Conservation (phyloP, 2,797 vertebrate species). For the Poeciliopsis turneri region DNA sequence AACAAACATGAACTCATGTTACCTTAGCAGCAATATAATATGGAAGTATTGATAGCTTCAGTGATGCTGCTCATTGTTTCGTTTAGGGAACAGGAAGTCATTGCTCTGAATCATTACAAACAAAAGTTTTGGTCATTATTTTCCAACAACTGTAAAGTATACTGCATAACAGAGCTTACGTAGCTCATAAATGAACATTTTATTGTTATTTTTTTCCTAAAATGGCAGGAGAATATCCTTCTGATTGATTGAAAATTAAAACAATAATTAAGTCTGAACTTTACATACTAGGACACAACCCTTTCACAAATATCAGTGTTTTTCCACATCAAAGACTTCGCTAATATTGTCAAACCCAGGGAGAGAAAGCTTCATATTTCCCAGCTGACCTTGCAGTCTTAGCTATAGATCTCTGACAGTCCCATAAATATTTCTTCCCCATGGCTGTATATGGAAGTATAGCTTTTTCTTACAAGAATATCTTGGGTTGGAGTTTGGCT, state of each 20-base stretch:
- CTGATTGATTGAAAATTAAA: constrained; percentile 29
- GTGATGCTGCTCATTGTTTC: constrained; percentile 71
- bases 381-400: constrained; percentile 60
- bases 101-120: constrained; percentile 54
- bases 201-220: constrained; percentile 29
- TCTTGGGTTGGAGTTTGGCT: constrained; percentile 33
- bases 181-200: constrained; percentile 47
- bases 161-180: constrained; percentile 59
- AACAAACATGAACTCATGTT: constrained; percentile 54
- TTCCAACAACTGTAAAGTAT: constrained; percentile 45
- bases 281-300: constrained; percentile 48
- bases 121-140: constrained; percentile 66
- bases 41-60: constrained; percentile 74
- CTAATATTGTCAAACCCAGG: constrained; percentile 79
- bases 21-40: constrained; percentile 87
- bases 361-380: constrained; percentile 72
- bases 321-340: constrained; percentile 43
- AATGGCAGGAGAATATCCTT: constrained; percentile 31
- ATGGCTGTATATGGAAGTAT: constrained; percentile 56
- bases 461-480: constrained; percentile 44
- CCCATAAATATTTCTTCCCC: constrained; percentile 32
- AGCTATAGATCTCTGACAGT: constrained; percentile 48
- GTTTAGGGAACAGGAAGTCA: constrained; percentile 61
- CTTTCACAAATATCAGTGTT: constrained; percentile 61
- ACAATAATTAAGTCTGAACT: constrained; percentile 10